Conservation (phyloP, 2,113 vertebrate species). For the Gnathonemus echidnorhynchus region DNA sequence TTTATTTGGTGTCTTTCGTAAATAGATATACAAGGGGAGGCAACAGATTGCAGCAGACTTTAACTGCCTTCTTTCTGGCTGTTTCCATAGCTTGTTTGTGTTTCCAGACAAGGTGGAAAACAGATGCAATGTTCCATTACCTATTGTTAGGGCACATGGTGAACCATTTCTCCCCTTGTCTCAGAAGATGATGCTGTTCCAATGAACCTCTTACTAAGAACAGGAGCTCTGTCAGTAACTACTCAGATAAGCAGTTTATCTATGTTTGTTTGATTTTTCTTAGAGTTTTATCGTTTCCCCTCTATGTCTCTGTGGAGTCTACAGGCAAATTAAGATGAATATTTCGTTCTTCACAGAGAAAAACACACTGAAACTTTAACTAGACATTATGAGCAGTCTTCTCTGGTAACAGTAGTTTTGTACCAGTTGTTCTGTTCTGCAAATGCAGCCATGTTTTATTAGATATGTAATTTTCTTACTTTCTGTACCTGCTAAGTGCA, state of each 20-base stretch:
- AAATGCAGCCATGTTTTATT: not conserved
- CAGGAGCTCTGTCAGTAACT: not conserved
- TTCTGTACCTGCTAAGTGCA: not conserved
- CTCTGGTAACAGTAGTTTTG: not conserved
- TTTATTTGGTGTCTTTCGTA: not conserved
- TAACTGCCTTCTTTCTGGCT: not conserved
- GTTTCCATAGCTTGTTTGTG: not conserved
- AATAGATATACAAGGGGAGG: not conserved
- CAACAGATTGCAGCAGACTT: not conserved
- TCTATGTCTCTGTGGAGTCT: not conserved
- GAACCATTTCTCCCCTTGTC: not conserved
- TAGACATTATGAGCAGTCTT: not conserved
- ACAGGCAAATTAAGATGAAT: not conserved
- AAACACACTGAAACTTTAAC: not conserved
- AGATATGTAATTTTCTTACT: not conserved
- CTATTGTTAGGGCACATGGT: not conserved
- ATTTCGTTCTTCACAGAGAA: not conserved
- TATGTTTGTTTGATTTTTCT: constrained; percentile 1
- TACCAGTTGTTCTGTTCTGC: not conserved
- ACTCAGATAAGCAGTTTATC: not conserved
- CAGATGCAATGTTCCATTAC: not conserved
- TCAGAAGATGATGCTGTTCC: not conserved
- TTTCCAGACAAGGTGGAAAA: not conserved
- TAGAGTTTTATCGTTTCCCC: not conserved
- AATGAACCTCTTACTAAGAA: not conserved